Conservation (phyloP, 2,797 vertebrate species). For the Falco naumanni region DNA sequence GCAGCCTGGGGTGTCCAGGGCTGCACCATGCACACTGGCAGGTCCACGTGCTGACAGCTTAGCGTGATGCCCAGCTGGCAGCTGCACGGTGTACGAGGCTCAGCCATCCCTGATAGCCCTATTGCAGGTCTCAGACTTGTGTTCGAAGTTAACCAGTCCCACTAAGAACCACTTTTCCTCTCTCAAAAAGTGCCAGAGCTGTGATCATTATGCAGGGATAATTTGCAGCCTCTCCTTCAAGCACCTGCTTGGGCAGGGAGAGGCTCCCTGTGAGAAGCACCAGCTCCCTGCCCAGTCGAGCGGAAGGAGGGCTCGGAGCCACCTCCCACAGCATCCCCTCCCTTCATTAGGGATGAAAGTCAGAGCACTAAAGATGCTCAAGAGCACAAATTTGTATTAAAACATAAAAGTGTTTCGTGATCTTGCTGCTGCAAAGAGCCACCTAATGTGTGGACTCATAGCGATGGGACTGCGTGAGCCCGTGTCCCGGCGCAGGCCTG, state of each 20-base stretch:
- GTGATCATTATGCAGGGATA: neutral
- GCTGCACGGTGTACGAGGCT: fast-evolving
- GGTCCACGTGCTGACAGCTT: too few relatives aligned
- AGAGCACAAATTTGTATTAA: neutral
- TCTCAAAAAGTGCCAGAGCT: neutral
- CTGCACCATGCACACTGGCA: neutral
- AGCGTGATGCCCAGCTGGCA: neutral
- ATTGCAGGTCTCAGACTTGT: neutral
- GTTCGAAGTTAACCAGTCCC: neutral
- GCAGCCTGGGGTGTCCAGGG: neutral
- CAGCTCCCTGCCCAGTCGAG: neutral
- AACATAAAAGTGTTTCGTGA: fast-evolving
- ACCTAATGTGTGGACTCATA: fast-evolving
- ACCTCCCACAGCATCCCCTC: neutral
- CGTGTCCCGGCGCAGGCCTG: fast-evolving
- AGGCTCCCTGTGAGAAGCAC: neutral
- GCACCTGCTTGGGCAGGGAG: neutral
- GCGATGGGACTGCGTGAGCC: fast-evolving
- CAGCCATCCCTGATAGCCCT: neutral
- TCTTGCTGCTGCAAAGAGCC: neutral
- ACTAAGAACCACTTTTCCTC: neutral
- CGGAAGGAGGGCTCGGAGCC: neutral
- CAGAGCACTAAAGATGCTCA: neutral
- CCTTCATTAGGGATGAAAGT: neutral
- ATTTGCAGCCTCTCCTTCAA: neutral